A percentile compares a stretch with the other conserved stretches of the same genome.
Conservation (phyloP, 2,888 invertebrate genomes). For the Catocala sponsa region DNA sequence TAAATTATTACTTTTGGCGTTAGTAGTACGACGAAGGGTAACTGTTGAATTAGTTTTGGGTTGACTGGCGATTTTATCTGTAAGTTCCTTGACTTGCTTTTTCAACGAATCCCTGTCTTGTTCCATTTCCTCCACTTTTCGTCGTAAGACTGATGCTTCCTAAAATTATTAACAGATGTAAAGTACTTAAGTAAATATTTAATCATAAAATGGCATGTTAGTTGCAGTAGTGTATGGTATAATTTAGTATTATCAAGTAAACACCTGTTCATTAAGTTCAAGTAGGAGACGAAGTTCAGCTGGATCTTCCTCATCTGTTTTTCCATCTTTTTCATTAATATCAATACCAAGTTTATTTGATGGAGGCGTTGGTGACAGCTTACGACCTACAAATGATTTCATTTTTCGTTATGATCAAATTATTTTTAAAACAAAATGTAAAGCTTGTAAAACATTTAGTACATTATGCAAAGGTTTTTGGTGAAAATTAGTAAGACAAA, state of each 20-base stretch:
- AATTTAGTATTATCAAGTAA: slow-evolving; percentile 5
- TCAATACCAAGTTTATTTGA: slow-evolving; percentile 90
- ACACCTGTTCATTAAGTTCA: slow-evolving; percentile 95
- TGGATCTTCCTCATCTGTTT: slow-evolving; percentile 93
- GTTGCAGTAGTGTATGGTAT: neutral
- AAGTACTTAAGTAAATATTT: too few species aligned
- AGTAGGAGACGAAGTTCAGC: slow-evolving; percentile 94
- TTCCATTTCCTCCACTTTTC: slow-evolving; percentile 95
- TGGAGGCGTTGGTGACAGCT: slow-evolving; percentile 90
- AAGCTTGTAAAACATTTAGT: slow-evolving; percentile 35
- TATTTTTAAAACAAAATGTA: slow-evolving; percentile 16
- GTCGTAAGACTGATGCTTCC: slow-evolving; percentile 94
- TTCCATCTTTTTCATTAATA: slow-evolving; percentile 91
- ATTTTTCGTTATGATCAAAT: slow-evolving; percentile 20
- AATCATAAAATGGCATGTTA: neutral
- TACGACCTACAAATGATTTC: slow-evolving; percentile 86
- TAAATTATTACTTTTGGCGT: slow-evolving; percentile 81
- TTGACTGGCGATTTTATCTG: slow-evolving; percentile 90
- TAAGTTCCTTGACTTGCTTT: slow-evolving; percentile 92
- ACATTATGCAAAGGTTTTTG: slow-evolving; percentile 40
- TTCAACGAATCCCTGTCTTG: slow-evolving; percentile 92
- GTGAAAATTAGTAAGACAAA: slow-evolving; percentile 50
- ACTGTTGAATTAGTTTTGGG: slow-evolving; percentile 72
- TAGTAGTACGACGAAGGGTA: slow-evolving; percentile 67
- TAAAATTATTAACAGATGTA: slow-evolving; percentile 32